phyloP scores from a whole-genome alignment of 2,797 vertebrate species.

The Coranthus polyacanthus region DNA sequence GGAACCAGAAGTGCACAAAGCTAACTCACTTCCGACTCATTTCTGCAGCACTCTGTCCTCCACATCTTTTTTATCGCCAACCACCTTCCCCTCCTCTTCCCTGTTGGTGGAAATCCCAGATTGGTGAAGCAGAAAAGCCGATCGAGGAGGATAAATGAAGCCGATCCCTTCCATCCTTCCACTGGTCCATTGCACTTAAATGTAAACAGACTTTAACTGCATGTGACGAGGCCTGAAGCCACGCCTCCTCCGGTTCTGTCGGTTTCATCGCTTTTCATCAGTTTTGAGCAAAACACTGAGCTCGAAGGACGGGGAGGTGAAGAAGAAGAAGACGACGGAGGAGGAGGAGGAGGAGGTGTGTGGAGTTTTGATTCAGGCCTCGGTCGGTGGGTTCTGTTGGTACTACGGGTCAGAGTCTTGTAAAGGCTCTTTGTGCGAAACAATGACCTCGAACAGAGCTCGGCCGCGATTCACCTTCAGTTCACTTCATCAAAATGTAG shows the following conservation, averaged over 20 bases:
- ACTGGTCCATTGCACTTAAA: constrained; percentile 38
- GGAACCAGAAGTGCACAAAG: no score
- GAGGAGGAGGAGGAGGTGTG: background rate
- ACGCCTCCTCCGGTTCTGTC: background rate
- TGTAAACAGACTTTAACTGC: constrained; percentile 47
- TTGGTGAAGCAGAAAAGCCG: constrained; percentile 49
- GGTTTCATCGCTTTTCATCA: constrained; percentile 14
- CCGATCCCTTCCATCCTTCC: constrained; percentile 48
- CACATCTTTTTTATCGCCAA: constrained; percentile 1
- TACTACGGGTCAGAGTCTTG: constrained; percentile 71
- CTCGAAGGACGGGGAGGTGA: background rate
- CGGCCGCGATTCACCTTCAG: constrained; percentile 26
- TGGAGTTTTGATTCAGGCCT: constrained; percentile 2
- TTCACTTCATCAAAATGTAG: background rate
- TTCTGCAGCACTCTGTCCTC: background rate
- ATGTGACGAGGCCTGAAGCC: constrained; percentile 37
- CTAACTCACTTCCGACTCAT: no score
- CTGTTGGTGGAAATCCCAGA: constrained; percentile 73
- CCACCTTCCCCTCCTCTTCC: constrained; percentile 13
- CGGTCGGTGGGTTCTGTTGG: constrained; percentile 5
- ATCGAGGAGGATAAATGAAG: constrained; percentile 71
- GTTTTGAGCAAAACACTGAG: background rate
- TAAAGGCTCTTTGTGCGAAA: constrained; percentile 52
- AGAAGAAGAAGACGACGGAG: background rate
- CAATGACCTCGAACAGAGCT: constrained; percentile 33